Evolutionary conservation across 2,113 vertebrate species (phyloP).

Genomic region (Ammodytes dubius): DNA sequence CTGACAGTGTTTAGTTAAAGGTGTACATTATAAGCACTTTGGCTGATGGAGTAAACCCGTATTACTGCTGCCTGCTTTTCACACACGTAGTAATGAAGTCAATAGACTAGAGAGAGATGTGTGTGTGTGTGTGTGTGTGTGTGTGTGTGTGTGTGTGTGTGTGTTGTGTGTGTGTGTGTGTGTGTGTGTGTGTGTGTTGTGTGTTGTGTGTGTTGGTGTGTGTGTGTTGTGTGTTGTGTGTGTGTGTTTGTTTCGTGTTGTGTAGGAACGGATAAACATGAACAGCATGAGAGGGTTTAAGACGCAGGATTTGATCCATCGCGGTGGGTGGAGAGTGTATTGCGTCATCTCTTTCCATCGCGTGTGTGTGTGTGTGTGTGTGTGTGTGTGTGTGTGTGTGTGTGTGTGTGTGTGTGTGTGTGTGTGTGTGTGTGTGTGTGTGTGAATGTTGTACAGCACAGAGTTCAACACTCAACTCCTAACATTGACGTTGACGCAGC

Average conservation of each 20-base stretch:
- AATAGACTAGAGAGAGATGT: background rate
- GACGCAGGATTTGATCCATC: conserved; percentile 13
- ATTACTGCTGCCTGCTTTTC: background rate
- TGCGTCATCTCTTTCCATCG: background rate
- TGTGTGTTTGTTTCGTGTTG: too few species aligned
- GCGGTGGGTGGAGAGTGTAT: background rate
- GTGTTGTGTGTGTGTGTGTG: background rate
- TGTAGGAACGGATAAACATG: conserved; percentile 39
- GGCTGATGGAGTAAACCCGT: background rate
- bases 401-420: background rate
- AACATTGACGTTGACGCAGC: too few species aligned
- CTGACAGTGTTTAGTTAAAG: background rate
- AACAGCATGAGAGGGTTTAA: conserved; percentile 28
- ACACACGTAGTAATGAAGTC: conserved; percentile 17
- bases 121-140: background rate
- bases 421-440: background rate
- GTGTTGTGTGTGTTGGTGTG: background rate
- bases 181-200: conserved; percentile 1
- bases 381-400: background rate
- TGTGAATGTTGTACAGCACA: background rate
- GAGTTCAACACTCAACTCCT: background rate
- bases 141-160: background rate
- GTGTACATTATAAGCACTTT: background rate
- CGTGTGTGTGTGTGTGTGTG: background rate
- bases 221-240: conserved; percentile 3